Percentiles rank a stretch among this genome's conserved stretches.
Evolutionary conservation across 2,888 invertebrate species (phyloP).

Genomic region (Mythimna albipuncta): DNA sequence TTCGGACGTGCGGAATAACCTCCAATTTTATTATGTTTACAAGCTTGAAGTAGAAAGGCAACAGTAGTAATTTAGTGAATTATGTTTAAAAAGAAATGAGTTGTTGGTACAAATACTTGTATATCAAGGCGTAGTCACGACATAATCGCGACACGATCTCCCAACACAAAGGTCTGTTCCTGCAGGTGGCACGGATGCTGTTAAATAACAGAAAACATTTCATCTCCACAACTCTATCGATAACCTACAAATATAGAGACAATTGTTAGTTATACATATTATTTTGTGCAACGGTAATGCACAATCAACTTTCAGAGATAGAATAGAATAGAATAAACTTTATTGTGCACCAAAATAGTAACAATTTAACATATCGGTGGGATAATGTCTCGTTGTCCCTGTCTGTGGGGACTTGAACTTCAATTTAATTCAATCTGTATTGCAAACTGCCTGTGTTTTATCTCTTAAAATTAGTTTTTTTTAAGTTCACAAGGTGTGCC

Average conservation of each 20-base stretch:
- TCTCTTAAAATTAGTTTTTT: no score
- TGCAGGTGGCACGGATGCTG: slow-evolving; percentile 35
- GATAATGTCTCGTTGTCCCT: no score
- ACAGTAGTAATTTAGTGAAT: slow-evolving; percentile 32
- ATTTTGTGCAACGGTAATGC: neutral
- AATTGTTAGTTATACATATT: neutral
- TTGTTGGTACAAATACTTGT: slow-evolving; percentile 30
- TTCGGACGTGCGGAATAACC: slow-evolving; percentile 20
- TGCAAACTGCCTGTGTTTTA: no score
- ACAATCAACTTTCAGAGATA: no score
- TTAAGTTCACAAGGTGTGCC: no score
- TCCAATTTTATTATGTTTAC: slow-evolving; percentile 28
- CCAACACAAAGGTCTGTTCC: slow-evolving; percentile 43
- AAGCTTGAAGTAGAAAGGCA: slow-evolving; percentile 47
- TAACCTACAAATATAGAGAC: slow-evolving; percentile 4
- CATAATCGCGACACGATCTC: slow-evolving; percentile 23
- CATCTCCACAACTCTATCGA: neutral
- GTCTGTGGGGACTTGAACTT: no score
- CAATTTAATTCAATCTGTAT: no score
- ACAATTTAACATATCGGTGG: no score
- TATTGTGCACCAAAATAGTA: no score
- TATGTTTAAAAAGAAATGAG: slow-evolving; percentile 38
- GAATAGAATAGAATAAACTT: no score
- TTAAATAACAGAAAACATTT: slow-evolving; percentile 32
- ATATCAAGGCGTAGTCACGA: slow-evolving; percentile 48